Evolutionary conservation across 2,888 invertebrate species (phyloP).

Genomic region (Tetragonisca angustula): DNA sequence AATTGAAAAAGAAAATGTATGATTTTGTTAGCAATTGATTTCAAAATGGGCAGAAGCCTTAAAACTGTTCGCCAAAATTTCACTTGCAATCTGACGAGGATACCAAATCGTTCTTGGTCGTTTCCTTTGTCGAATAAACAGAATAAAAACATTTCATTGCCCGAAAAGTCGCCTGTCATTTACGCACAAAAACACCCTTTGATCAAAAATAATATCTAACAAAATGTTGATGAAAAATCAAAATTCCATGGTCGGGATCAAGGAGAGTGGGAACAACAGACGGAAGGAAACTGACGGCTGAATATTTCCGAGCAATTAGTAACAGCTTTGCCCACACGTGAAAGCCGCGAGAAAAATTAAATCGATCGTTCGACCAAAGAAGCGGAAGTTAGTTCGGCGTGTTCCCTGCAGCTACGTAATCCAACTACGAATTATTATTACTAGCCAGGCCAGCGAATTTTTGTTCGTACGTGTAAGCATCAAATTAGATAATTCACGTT

Average conservation of each 20-base stretch:
- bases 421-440: slow-evolving; percentile 11
- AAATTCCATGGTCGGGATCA: slow-evolving; percentile 32
- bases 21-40: no score
- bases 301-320: slow-evolving; percentile 72
- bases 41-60: no score
- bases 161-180: no score
- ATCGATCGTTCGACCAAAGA: slow-evolving; percentile 68
- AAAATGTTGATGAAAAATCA: slow-evolving; percentile 5
- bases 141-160: no score
- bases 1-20: no score
- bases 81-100: no score
- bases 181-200: no score
- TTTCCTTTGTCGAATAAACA: no score
- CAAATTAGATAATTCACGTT: not conserved
- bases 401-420: slow-evolving; percentile 27
- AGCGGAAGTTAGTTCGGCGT: slow-evolving; percentile 55
- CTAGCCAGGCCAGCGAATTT: not conserved
- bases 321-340: slow-evolving; percentile 72
- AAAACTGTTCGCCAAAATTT: no score
- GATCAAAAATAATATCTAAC: no score
- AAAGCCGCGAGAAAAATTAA: slow-evolving; percentile 74
- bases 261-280: slow-evolving; percentile 51
- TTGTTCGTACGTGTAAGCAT: not conserved
- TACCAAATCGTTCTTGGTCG: no score
- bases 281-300: slow-evolving; percentile 66